Base-by-base conservation (phyloP, 1,140 invertebrate species). In the Mesaphorura yosii region DNA sequence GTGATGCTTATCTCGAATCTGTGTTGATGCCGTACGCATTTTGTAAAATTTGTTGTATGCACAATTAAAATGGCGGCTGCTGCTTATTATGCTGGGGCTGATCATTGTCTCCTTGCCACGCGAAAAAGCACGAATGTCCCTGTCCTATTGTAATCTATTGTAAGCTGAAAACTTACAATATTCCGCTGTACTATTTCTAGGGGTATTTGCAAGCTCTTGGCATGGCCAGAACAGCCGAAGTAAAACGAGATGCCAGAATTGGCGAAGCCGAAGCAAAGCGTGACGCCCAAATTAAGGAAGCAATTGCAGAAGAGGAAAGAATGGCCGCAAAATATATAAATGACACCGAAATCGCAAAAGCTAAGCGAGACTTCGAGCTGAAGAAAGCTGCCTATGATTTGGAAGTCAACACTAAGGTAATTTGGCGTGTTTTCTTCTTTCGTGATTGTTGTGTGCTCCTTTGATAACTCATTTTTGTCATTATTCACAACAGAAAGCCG, bases 381-480 rank as follows among this genome's bases (percentile, higher is more conserved):
- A 96, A 97, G 70, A 95, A 97, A 69, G 92, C 93, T 17, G 84
- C 86, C 17, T 98, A 96, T 68, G 93, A 97, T 69, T 82, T 90
- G 55, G 92, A 97, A 78, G 90, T 97, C 29, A 86, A 93, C 71
- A 92, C 90, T 3, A 96, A 94, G 71, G 78, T 79, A 78, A 75
- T 69, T 45, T 44, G 29, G n/a, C n/a, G n/a, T n/a, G n/a, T n/a
- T n/a, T n/a, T n/a, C n/a, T n/a, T n/a, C n/a, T n/a, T n/a, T n/a
- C n/a, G 12, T 7, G 10, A 22, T 7, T 49, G 31, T 15, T 22
- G 12, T 46, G 10, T 27, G 12, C 34, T 12, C 12, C 34, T 37
- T 37, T 12, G 17, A 37, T 17, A 12, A 12, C 17, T 12, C 34
- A 12, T 37, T 37, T 37, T 46, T 46, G 31, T 34, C 10, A 39